Conservation (phyloP, 2,113 vertebrate genomes). For the Nerophis ophidion region DNA sequence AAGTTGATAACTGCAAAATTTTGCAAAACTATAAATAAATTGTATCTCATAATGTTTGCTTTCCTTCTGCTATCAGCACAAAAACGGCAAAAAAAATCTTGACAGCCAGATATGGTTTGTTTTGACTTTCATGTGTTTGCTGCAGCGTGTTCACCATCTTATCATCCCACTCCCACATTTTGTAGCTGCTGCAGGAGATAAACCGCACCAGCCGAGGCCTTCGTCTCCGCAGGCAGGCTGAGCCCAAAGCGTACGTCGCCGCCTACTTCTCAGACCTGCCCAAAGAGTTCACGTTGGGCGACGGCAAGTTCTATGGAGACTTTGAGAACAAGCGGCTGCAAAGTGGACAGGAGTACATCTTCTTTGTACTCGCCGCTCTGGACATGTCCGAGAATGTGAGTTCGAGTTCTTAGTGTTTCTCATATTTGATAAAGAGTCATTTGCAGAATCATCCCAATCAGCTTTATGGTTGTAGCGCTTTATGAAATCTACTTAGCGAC, state of each 20-base stretch:
- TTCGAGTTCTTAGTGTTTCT: conserved; percentile 14
- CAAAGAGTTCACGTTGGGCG: conserved; percentile 90
- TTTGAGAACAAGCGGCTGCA: conserved; percentile 96
- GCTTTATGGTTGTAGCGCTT: no score
- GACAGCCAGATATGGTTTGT: conserved; percentile 38
- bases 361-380: conserved; percentile 93
- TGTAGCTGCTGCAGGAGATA: conserved; percentile 92
- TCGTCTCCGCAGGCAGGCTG: conserved; percentile 84
- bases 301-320: conserved; percentile 88
- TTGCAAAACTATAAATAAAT: conserved; percentile 47
- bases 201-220: conserved; percentile 87
- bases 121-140: conserved; percentile 28
- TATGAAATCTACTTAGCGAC: neutral
- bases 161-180: conserved; percentile 23
- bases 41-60: conserved; percentile 42
- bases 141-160: conserved; percentile 35
- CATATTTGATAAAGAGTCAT: neutral
- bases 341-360: conserved; percentile 93
- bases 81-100: conserved; percentile 21
- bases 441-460: no score
- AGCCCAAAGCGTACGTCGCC: conserved; percentile 93
- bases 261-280: conserved; percentile 93
- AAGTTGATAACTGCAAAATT: conserved; percentile 39
- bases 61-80: conserved; percentile 43
- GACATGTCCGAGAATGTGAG: conserved; percentile 95